Percentiles rank a stretch among this genome's conserved stretches.
These are phyloP conservation scores for Bergia puertoricense DNA, from an alignment of 92 coral and sea anemone species.

Conservation along the genomic window DNA sequence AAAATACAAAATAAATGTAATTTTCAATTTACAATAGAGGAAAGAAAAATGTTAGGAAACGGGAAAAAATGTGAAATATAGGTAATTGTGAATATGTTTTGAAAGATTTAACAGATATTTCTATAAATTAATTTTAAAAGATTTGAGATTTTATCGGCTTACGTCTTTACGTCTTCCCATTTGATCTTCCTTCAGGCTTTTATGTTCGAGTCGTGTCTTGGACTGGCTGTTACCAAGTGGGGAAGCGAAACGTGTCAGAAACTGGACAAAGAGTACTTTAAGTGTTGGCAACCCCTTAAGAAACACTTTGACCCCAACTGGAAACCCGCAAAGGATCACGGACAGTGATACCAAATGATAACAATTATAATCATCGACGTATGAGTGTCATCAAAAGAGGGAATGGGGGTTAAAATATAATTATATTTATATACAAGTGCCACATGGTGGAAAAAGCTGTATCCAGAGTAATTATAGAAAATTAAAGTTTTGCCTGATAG, in stretches of 20 bases:
- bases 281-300: conserved; percentile 80
- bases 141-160: too few species aligned
- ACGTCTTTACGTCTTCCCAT: too few species aligned
- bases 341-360: background rate
- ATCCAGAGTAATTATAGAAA: background rate
- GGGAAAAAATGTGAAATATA: too few species aligned
- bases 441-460: background rate
- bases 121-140: too few species aligned
- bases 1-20: too few species aligned
- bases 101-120: too few species aligned
- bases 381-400: background rate
- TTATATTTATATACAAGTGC: background rate
- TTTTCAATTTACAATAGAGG: too few species aligned
- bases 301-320: conserved; percentile 81
- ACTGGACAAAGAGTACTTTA: conserved; percentile 84
- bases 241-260: conserved; percentile 85
- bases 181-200: conserved; percentile 68
- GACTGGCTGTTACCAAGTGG: conserved; percentile 95
- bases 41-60: too few species aligned
- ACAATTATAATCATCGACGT: background rate
- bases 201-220: conserved; percentile 94
- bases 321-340: conserved; percentile 38
- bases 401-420: background rate
- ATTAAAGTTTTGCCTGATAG: background rate
- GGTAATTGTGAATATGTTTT: too few species aligned